These are phyloP conservation scores for Platichthys stellatus DNA, from an alignment of 2,113 vertebrate species.

Conservation along the genomic window DNA sequence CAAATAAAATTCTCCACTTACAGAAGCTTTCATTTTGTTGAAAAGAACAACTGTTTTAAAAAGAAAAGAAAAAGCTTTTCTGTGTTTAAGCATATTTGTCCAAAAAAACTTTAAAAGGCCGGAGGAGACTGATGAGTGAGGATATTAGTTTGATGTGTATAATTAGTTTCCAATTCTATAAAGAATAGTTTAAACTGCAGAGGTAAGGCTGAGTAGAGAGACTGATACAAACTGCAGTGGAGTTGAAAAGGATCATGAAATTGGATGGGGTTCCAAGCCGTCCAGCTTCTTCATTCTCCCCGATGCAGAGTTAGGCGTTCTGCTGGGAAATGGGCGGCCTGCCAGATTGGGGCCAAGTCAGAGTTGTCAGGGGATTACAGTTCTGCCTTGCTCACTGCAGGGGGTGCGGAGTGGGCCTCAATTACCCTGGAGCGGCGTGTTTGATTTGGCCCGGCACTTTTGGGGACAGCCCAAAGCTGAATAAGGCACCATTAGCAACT, in stretches of 20 bases:
- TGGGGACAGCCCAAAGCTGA: conserved; percentile 82
- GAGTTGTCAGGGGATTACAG: conserved; percentile 83
- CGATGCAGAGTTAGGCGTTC: conserved; percentile 70
- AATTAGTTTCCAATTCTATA: conserved; percentile 55
- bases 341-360: conserved; percentile 82
- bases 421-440: conserved; percentile 82
- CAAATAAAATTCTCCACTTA: conserved; percentile 1
- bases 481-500: conserved; percentile 84
- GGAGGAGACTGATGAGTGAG: conserved; percentile 47
- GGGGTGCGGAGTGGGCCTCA: conserved; percentile 82
- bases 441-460: conserved; percentile 82
- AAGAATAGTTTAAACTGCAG: conserved; percentile 44
- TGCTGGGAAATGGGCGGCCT: conserved; percentile 82
- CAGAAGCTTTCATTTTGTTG: conserved; percentile 4
- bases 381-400: conserved; percentile 82
- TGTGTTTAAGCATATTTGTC: too few relatives aligned
- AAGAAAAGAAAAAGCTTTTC: neutral
- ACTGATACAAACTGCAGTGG: conserved; percentile 37
- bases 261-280: conserved; percentile 65
- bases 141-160: conserved; percentile 47
- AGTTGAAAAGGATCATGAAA: conserved; percentile 70
- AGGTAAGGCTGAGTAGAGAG: conserved; percentile 11
- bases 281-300: conserved; percentile 70
- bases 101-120: neutral
- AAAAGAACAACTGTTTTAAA: neutral